Percentiles rank a stretch among this genome's conserved stretches.
Evolutionary conservation across 2,888 invertebrate species (phyloP).

Genomic region (Temnothorax ravouxi): DNA sequence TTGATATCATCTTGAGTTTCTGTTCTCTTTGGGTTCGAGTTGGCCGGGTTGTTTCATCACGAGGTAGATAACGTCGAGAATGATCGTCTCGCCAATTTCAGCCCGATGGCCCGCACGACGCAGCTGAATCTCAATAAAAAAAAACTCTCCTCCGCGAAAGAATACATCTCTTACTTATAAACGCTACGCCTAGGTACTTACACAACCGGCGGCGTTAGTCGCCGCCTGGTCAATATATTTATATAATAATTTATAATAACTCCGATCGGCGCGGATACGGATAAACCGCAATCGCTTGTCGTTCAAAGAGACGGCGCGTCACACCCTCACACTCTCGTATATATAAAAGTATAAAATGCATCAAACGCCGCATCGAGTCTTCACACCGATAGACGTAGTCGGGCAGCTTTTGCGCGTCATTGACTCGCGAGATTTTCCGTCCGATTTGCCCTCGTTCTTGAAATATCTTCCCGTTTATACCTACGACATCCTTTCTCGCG

Average conservation of each 20-base stretch:
- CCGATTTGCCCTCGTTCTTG: slow-evolving; percentile 21
- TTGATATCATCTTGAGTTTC: too few species aligned
- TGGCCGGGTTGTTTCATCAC: background rate
- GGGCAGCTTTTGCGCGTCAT: slow-evolving; percentile 10
- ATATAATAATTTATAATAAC: slow-evolving; percentile 60
- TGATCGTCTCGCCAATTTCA: slow-evolving; percentile 16
- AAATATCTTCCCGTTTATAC: slow-evolving; percentile 28
- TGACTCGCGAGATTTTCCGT: slow-evolving; percentile 27
- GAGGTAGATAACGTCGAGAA: slow-evolving; percentile 20
- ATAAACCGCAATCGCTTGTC: slow-evolving; percentile 78
- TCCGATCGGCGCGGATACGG: background rate
- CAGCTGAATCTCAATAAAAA: background rate
- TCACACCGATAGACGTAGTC: slow-evolving; percentile 19
- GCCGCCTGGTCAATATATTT: slow-evolving; percentile 56
- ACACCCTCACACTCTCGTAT: slow-evolving; percentile 70
- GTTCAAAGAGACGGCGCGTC: slow-evolving; percentile 71
- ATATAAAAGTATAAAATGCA: slow-evolving; percentile 86
- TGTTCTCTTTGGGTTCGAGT: background rate
- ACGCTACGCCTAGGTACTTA: slow-evolving; percentile 80
- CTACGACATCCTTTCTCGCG: slow-evolving; percentile 32
- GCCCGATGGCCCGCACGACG: slow-evolving; percentile 17
- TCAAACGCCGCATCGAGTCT: slow-evolving; percentile 65
- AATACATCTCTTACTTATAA: slow-evolving; percentile 74
- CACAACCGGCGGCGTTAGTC: slow-evolving; percentile 64
- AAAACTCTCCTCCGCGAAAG: slow-evolving; percentile 62